Base-by-base conservation (phyloP, 2,113 vertebrate species). In the Elephas maximus region DNA sequence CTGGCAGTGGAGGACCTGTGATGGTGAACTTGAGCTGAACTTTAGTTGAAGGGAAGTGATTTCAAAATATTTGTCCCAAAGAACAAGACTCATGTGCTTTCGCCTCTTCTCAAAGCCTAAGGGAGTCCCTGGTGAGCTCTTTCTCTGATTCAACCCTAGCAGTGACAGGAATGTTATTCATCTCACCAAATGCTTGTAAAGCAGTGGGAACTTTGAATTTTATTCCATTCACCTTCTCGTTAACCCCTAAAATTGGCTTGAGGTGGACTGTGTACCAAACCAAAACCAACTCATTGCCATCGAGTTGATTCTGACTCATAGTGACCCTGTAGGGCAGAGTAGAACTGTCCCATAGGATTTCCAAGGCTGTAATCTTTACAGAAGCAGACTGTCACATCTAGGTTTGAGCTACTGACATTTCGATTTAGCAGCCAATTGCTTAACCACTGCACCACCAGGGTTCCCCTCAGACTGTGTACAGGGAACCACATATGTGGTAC, bases 111-210 rank as follows among this genome's bases (percentile, higher is more conserved):
- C 30, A 51, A 4, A 74, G 53, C 74, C 45, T 24, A 28, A 84
- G 51, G 5, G 51, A 88, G 76, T 17, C 24, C 14, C 60, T 62
- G 18, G 23, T 24, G 73, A 69, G 23, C 41, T 86, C 5, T 82
- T 79, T 89, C 65, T 76, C 81, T 51, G 80, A 51, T 94, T 90
- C 20, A 84, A 17, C 18, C 10, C 15, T 73, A 37, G 15, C 69
- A 69, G 57, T 71, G 86, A 41, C 20, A 12, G 51, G 45, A 87
- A 26, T 62, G 69, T 95, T 93, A 88, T 85, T 65, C 48, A 41
- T 91, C 84, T 81, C 76, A 73, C 53, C 87, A 51, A 90, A 87
- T 53, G 33, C 82, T 84, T 96, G 65, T 95, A 87, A 96, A 95
- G 71, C 88, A 94, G 74, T 24, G 44, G 67, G 74, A 57, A 69